Evolutionary conservation across 2,888 invertebrate species (phyloP).

Genomic region (Carabus problematicus): DNA sequence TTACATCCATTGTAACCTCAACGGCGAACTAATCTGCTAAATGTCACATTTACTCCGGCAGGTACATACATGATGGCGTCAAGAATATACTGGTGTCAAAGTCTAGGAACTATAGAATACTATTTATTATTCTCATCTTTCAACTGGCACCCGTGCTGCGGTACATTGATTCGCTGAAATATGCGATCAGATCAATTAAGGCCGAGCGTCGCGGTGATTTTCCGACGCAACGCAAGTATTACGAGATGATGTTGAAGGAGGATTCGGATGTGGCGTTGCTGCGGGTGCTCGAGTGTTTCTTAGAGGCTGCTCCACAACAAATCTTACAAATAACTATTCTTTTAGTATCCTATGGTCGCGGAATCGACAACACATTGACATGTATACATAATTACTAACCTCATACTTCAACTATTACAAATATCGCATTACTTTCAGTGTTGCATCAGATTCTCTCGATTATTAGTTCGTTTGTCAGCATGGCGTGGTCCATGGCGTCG

Average conservation of each 20-base stretch:
- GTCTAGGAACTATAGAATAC: conserved; percentile 66
- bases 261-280: conserved; percentile 81
- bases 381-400: conserved; percentile 51
- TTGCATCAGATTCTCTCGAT: conserved; percentile 75
- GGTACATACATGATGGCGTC: conserved; percentile 65
- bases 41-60: too few species aligned
- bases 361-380: conserved; percentile 54
- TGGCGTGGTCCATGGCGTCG: conserved; percentile 90
- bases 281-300: conserved; percentile 79
- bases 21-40: background rate
- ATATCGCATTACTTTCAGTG: conserved; percentile 60
- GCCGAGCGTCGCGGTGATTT: conserved; percentile 67
- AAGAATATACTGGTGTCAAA: conserved; percentile 65
- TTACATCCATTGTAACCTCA: background rate
- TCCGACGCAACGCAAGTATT: conserved; percentile 70
- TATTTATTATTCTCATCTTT: conserved; percentile 68
- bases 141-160: conserved; percentile 78
- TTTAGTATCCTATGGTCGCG: conserved; percentile 63
- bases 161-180: conserved; percentile 69
- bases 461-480: conserved; percentile 79
- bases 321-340: conserved; percentile 77
- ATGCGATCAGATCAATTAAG: conserved; percentile 71
- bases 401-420: background rate
- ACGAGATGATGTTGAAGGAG: conserved; percentile 77
- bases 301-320: conserved; percentile 83